A percentile compares a stretch with the other conserved stretches of the same genome.
Conservation (phyloP, 2,113 vertebrate species). For the Dolichallabes microphthalmus region DNA sequence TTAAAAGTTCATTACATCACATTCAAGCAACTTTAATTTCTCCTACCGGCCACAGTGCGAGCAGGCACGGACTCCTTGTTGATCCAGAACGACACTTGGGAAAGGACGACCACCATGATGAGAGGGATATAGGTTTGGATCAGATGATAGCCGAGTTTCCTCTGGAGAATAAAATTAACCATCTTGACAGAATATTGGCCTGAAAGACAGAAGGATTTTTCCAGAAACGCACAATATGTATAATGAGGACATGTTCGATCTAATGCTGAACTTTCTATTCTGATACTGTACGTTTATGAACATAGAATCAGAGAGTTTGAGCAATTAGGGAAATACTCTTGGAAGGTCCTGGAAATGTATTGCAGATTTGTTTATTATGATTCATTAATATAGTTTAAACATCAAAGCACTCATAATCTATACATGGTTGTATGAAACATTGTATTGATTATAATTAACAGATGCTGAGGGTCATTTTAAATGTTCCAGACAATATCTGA, state of each 20-base stretch:
- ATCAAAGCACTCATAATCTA: background rate
- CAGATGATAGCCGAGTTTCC: conserved; percentile 83
- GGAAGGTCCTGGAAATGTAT: background rate
- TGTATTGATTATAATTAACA: background rate
- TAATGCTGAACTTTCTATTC: background rate
- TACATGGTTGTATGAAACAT: background rate
- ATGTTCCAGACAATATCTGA: background rate
- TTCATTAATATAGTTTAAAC: background rate
- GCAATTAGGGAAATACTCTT: background rate
- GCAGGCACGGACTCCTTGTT: conserved; percentile 83
- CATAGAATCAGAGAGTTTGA: background rate
- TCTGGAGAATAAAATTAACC: conserved; percentile 90
- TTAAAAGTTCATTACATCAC: background rate
- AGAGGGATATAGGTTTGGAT: conserved; percentile 80
- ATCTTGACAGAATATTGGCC: conserved; percentile 93
- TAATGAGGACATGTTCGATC: background rate
- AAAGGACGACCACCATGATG: conserved; percentile 82
- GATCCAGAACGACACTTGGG: conserved; percentile 82
- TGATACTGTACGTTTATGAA: background rate
- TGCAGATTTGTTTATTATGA: background rate
- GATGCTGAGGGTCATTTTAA: background rate
- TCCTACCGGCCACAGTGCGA: conserved; percentile 77
- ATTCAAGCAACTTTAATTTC: background rate
- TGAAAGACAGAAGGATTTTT: conserved; percentile 70
- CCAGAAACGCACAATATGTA: conserved; percentile 10